Evolutionary conservation across 2,113 vertebrate species (phyloP).

Genomic region (Brevimyrus niger): DNA sequence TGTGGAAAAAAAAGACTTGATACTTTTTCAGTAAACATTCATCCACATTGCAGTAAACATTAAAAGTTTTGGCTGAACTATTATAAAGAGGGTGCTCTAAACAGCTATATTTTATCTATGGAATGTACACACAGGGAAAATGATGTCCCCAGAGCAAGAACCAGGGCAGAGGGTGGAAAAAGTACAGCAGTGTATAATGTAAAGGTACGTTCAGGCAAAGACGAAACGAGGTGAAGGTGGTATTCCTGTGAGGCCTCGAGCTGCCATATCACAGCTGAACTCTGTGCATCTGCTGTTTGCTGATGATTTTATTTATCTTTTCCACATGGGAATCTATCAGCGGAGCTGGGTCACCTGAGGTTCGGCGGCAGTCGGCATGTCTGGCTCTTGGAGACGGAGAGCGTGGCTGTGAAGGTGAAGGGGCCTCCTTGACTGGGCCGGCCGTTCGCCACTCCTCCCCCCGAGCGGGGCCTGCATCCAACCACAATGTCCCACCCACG

Average conservation of each 20-base stretch:
- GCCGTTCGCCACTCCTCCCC: not conserved
- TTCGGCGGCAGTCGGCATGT: constrained; percentile 40
- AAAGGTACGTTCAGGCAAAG: not conserved
- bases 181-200: not conserved
- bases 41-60: not conserved
- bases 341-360: constrained; percentile 47
- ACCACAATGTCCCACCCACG: not conserved
- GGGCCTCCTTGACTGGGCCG: not conserved
- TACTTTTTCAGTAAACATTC: not conserved
- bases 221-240: not conserved
- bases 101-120: not conserved
- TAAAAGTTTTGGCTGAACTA: not conserved
- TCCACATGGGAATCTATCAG: constrained; percentile 50
- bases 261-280: constrained; percentile 46
- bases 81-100: not conserved
- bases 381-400: not conserved
- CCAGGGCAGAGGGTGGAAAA: not conserved
- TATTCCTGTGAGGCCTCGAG: constrained; percentile 34
- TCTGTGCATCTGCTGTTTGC: constrained; percentile 50
- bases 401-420: not conserved
- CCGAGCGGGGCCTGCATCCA: not conserved
- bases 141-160: not conserved
- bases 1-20: not conserved
- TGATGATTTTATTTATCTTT: constrained; percentile 39
- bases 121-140: not conserved